Base-by-base conservation (phyloP, 2,888 invertebrate genomes). In the Scaptomyza cyrtandrae region DNA sequence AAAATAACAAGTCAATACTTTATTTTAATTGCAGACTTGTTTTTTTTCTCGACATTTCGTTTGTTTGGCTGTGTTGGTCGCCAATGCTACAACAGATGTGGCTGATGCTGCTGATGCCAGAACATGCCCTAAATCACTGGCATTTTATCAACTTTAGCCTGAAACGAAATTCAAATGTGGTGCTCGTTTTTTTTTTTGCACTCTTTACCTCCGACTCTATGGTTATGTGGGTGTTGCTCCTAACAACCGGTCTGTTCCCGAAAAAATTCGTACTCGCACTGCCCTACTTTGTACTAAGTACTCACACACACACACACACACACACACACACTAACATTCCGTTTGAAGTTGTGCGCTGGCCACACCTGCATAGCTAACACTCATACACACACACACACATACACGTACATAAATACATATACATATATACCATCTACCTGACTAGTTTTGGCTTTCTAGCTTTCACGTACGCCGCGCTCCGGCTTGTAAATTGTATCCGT, bases 401-500 rank as follows among this genome's bases (percentile, higher is more conserved):
- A 53, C 16, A 24, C 29, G 29, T 14, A 46, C 1, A 45, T 6
- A 37, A 0, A 14, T n/a, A 39, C 0, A n/a, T 6, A 16, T 6
- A 49, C 2, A 14, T 10, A 1, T 6, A 4, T 6, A 1, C 16
- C 24, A 50, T n/a, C 35, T n/a, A n/a, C 45, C 19, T 13, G 10
- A 14, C 13, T 29, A 11, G 29, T 31, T 14, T n/a, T 31, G 48
- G 46, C 48, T 31, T 66, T 64, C 66, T 59, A 68, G 70, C 53
- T 70, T 68, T 56, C 70, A 73, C 70, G 73, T 77, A 67, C 70
- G 68, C 63, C 67, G 71, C 71, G 79, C 70, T 52, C 77, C 64
- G 81, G 86, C 88, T 89, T 90, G 90, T 90, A 90, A 90, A 90
- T 90, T 90, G 89, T 89, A 90, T 89, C 89, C 90, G 88, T 90